Base-by-base conservation (phyloP, 2,888 invertebrate species). In the Choristoneura rosaceana region DNA sequence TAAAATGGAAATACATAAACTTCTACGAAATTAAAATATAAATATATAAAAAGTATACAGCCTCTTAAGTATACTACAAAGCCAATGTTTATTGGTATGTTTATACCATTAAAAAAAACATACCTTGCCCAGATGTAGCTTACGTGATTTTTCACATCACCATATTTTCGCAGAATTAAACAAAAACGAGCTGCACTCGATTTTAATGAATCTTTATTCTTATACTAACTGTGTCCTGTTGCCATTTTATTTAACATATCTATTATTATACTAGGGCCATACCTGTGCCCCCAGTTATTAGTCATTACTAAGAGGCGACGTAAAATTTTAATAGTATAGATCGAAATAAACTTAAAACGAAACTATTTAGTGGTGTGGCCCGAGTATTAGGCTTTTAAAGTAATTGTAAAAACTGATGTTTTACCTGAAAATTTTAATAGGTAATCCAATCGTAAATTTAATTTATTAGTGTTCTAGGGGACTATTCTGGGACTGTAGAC, bases 341-440 rank as follows among this genome's bases (percentile, higher is more conserved):
- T 43, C 12, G 43, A 43, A 43, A 43, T 43, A 12, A 17, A 52
- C 15, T 52, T 5, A 52, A 17, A 17, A 52, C 4, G 8, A 9
- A 52, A 9, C 14, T 8, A 9, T 52, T 15, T 2, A 17, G 55
- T 25, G 55, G 55, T 55, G 12, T 55, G 55, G 55, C 25, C 55
- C 55, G 12, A 25, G 55, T 55, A 55, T 14, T 68, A 67, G 55
- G 67, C 17, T 71, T 71, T 52, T 50, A 34, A 64, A 60, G 15
- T 68, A 63, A 73, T 64, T 68, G 50, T 63, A 71, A 50, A 64
- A 64, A 71, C 52, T 55, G 61, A 62, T 62, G 62, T 17, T 63
- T 50, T 71, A 66, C 62, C 73, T 59, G 64, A 73, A 55, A 50
- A 50, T 52, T 64, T 63, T 50, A 73, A 73, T 73, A 73, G 69